Evolutionary conservation across 2,113 vertebrate genomes (phyloP).

Genomic region (Scopus umbretta): DNA sequence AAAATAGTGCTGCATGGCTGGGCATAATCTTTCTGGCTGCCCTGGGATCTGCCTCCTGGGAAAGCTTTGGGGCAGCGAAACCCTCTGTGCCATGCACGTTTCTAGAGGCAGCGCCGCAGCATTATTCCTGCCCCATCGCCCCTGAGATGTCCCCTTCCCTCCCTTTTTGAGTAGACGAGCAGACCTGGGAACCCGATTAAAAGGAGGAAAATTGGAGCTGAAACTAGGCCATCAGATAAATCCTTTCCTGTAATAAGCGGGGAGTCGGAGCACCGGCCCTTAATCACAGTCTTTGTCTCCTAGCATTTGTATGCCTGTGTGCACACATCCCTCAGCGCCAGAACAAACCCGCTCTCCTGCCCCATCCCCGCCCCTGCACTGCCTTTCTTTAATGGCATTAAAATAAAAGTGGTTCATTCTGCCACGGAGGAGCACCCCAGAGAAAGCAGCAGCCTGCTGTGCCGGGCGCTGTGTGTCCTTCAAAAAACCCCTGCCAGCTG

Average conservation of each 20-base stretch:
- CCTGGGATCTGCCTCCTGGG: neutral
- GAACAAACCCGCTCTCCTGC: neutral
- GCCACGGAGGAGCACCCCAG: neutral
- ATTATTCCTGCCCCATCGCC: neutral
- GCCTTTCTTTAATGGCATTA: neutral
- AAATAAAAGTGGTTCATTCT: neutral
- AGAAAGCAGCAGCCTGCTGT: neutral
- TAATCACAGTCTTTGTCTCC: conserved; percentile 22
- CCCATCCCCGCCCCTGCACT: neutral
- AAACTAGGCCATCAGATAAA: conserved; percentile 48
- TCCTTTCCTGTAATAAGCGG: neutral
- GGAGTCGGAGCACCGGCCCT: neutral
- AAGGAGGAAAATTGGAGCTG: conserved; percentile 17
- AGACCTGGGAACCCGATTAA: neutral
- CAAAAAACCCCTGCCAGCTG: neutral
- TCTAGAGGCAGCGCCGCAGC: accelerated
- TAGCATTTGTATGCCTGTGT: conserved; percentile 11
- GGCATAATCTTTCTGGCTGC: neutral
- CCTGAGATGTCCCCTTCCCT: neutral
- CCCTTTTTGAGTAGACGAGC: neutral
- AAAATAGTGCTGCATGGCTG: neutral
- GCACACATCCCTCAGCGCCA: neutral
- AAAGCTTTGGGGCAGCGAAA: neutral
- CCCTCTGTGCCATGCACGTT: neutral
- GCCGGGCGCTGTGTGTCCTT: neutral